Percentiles rank a stretch among this genome's conserved stretches.
phyloP scores from a whole-genome alignment of 2,797 vertebrate species.

The Mormyrops attenuatus region DNA sequence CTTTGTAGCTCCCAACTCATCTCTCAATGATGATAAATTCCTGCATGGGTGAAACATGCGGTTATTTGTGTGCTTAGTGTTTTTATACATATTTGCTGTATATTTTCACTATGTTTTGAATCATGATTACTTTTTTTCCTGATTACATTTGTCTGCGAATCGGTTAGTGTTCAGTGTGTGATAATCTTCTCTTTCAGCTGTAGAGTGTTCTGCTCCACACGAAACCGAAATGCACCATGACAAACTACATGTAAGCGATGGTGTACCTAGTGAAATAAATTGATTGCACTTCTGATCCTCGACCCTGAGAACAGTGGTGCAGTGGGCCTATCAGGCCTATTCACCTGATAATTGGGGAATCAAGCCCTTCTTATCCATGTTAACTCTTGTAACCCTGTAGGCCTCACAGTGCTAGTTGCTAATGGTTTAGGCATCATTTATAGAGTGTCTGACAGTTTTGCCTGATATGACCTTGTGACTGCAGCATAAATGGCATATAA shows the following conservation, averaged over 20 bases:
- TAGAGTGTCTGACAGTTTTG: neutral
- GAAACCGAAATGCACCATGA: neutral
- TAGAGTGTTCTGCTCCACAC: neutral
- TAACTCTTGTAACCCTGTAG: neutral
- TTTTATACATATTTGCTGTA: neutral
- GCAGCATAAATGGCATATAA: neutral
- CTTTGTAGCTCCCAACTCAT: neutral
- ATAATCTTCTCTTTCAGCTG: neutral
- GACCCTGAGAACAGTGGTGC: neutral
- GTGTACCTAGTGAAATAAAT: neutral
- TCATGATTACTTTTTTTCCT: neutral
- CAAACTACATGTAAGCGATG: neutral
- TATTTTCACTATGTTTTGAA: neutral
- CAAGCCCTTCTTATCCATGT: neutral
- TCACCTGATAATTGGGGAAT: neutral
- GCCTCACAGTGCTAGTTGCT: neutral
- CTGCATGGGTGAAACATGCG: neutral
- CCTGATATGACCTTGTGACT: neutral
- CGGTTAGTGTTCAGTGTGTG: neutral
- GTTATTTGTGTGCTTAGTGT: neutral
- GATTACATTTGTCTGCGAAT: neutral
- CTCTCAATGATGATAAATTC: neutral
- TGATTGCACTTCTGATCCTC: neutral
- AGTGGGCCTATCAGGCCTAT: neutral
- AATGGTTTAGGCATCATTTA: constrained; percentile 1